phyloP scores from a whole-genome alignment of 2,113 vertebrate species.

The Sinocyclocheilus rhinocerous region DNA sequence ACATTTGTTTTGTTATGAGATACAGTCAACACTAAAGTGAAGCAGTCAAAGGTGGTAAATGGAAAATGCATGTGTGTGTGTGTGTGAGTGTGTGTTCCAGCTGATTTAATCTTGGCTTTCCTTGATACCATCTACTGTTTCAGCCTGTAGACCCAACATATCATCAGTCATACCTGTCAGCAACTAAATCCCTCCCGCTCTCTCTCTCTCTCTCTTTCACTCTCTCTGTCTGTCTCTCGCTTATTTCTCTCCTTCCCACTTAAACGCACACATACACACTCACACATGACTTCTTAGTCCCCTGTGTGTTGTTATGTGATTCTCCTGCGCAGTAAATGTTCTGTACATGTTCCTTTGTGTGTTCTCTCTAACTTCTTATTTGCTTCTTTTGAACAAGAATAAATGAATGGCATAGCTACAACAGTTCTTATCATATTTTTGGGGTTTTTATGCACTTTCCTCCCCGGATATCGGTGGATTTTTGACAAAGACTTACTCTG shows the following conservation, averaged over 20 bases:
- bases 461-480: not conserved
- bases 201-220: constrained; percentile 49
- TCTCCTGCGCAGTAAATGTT: constrained; percentile 41
- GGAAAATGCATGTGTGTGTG: constrained; percentile 28
- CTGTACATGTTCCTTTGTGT: constrained; percentile 56
- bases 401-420: not conserved
- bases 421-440: not conserved
- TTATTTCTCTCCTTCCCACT: constrained; percentile 56
- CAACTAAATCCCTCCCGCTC: constrained; percentile 48
- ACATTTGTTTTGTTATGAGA: constrained; percentile 24
- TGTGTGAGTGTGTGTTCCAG: constrained; percentile 28
- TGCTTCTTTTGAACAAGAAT: not conserved
- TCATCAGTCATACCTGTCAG: constrained; percentile 56
- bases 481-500: not conserved
- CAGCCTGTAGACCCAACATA: constrained; percentile 52
- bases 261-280: constrained; percentile 44
- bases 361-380: not conserved
- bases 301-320: constrained; percentile 37
- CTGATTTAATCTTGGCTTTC: constrained; percentile 59
- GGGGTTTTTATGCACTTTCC: not conserved
- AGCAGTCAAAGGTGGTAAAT: constrained; percentile 33
- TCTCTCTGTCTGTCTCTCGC: constrained; percentile 42
- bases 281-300: constrained; percentile 13
- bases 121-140: constrained; percentile 55
- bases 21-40: constrained; percentile 40